Conservation (phyloP, 2,797 vertebrate genomes). For the Momotus momota region DNA sequence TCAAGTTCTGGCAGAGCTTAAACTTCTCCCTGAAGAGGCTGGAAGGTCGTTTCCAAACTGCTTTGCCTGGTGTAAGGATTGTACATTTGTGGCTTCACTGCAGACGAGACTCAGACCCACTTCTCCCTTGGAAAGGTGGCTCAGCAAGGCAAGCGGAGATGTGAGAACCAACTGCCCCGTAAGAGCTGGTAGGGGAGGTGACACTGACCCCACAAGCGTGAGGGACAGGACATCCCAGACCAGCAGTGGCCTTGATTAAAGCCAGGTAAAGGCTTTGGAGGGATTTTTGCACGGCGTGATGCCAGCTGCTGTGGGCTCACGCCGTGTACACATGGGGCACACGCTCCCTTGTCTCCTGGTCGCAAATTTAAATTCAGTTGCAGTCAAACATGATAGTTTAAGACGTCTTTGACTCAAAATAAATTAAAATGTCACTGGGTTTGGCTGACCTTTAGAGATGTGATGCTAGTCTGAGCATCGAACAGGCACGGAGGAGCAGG, state of each 20-base stretch:
- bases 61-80: not conserved
- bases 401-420: not conserved
- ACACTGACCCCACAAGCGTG: rapidly evolving
- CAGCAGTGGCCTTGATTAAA: rapidly evolving
- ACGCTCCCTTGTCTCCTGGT: rapidly evolving
- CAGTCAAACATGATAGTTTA: rapidly evolving
- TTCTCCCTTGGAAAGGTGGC: not conserved
- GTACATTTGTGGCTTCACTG: rapidly evolving
- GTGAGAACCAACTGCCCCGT: rapidly evolving
- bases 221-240: not conserved
- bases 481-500: not conserved
- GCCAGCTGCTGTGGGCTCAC: not conserved
- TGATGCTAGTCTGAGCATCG: not conserved
- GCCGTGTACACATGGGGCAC: rapidly evolving
- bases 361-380: not conserved
- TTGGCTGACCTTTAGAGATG: not conserved
- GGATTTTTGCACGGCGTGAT: rapidly evolving
- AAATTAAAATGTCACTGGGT: not conserved
- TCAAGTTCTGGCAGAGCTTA: not conserved
- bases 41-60: not conserved
- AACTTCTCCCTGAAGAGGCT: not conserved
- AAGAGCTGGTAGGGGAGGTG: not conserved
- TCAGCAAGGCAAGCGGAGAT: not conserved
- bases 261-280: not conserved
- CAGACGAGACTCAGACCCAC: not conserved